Evolutionary conservation across 1,140 invertebrate species (phyloP), one percentile per base, ranked within the genome.

Genomic region (Araneus ventricosus): DNA sequence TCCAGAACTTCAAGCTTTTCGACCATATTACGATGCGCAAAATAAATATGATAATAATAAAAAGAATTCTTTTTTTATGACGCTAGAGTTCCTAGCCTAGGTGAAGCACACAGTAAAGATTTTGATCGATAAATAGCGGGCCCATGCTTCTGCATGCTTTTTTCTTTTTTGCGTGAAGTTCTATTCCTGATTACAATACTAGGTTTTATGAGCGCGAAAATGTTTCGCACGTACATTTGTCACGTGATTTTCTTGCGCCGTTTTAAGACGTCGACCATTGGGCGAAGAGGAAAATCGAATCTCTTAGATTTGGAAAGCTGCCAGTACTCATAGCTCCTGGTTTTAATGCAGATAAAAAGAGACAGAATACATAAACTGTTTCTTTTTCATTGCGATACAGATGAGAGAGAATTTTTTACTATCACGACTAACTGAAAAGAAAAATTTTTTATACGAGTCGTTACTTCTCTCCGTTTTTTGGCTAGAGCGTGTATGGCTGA

Each of bases 161-260:
- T 80, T 79, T 80, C 30, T 67, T 86, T 45, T 92, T 92, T 92
- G 75, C 57, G 86, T 57, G 80, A 86, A 84, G 79, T 91, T 85
- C 90, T 70, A 90, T 92, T 92, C 84, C 63, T 92, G 80, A 92
- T 92, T 92, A 86, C 90, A 92, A 92, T 86, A 92, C 59, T 52
- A 57, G 45, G 90, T 92, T 92, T 92, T 92, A 92, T 86, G 90
- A 70, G 80, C 37, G 90, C 59, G 82, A 92, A 86, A 92, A 92
- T 86, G 82, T 85, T 92, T 92, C 90, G 57, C 90, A 86, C 90
- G 90, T 92, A 70, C 61, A 45, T 92, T 75, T 86, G 61, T 84
- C 82, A 92, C 79, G 90, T 92, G 90, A 92, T 92, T 92, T 92
- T 86, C 84, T 92, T 91, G 24, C 75, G 79, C 79, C 80, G 39